Base-by-base conservation (phyloP, 2,797 vertebrate genomes). In the Sciurus carolinensis region DNA sequence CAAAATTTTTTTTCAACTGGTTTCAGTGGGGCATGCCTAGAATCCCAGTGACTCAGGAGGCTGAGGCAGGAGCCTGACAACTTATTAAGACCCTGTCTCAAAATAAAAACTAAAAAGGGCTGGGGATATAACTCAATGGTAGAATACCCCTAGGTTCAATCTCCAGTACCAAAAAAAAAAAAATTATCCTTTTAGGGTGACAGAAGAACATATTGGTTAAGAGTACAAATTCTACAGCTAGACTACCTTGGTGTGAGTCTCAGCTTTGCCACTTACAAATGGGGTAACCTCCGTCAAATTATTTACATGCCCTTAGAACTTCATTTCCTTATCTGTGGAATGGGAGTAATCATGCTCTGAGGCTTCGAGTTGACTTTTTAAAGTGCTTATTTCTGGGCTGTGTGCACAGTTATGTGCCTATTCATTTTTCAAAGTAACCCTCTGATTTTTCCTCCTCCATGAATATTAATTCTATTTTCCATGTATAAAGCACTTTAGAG, bases 381-480 rank as follows among this genome's bases (percentile, higher is more conserved):
- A 81, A 75, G n/a, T 76, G 44, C 59, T 88, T 80, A 30, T n/a
- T 90, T 95, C 47, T 92, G 71, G 30, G 30, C 7, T 62, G 24
- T 47, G 44, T 82, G 33, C 30, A 42, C 1, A 28, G n/a, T 73
- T 66, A 33, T 64, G 79, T 72, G 50, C 50, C 81, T 87, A 33
- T 90, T 95, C 28, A 79, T 95, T 96, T 77, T 90, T 95, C 79
- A 81, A 90, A 62, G 33, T 79, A 7, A 42, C 90, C 54, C 73
- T 95, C 36, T 79, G 28, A 75, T 88, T 93, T 62, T 93, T 22
- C 87, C 64, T 93, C 94, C 77, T 96, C 94, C 77, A 85, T n/a
- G 39, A 93, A 92, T 67, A 96, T 91, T 86, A 84, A 95, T 71
- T 97, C 57, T 96, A 94, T 96, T 97, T 97, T 97, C 96, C 97